Evolutionary conservation across 2,113 vertebrate species (phyloP).

Genomic region (Eidolon helvum): DNA sequence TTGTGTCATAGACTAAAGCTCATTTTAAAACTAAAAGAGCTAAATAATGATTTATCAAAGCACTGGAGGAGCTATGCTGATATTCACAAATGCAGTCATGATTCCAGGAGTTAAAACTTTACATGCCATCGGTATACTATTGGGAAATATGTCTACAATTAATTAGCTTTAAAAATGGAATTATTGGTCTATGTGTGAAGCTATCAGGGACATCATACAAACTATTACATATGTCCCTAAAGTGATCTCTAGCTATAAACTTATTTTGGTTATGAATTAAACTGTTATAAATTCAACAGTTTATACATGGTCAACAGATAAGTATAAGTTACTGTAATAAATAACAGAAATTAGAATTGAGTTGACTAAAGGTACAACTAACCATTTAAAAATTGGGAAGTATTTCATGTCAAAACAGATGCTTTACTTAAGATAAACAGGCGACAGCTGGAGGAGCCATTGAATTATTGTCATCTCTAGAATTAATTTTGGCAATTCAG

Average conservation of each 20-base stretch:
- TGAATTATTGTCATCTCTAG: neutral
- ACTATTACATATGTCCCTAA: neutral
- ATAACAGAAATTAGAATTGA: neutral
- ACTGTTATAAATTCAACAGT: neutral
- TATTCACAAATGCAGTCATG: neutral
- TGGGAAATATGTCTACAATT: neutral
- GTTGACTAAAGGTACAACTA: neutral
- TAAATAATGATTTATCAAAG: neutral
- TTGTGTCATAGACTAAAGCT: neutral
- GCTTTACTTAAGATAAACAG: neutral
- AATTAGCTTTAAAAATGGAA: conserved; percentile 41
- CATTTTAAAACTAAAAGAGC: neutral
- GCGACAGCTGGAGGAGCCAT: neutral
- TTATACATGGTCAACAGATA: neutral
- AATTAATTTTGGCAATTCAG: conserved; percentile 20
- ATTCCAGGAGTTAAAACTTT: neutral
- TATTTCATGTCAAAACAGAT: neutral
- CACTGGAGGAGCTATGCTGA: neutral
- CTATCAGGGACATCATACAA: neutral
- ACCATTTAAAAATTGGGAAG: conserved; percentile 8
- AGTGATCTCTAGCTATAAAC: neutral
- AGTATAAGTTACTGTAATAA: neutral
- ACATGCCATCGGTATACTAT: neutral
- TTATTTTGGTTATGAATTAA: neutral
- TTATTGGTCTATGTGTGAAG: neutral